Conservation (phyloP, 1,140 invertebrate species). For the Hylaeus volcanicus region DNA sequence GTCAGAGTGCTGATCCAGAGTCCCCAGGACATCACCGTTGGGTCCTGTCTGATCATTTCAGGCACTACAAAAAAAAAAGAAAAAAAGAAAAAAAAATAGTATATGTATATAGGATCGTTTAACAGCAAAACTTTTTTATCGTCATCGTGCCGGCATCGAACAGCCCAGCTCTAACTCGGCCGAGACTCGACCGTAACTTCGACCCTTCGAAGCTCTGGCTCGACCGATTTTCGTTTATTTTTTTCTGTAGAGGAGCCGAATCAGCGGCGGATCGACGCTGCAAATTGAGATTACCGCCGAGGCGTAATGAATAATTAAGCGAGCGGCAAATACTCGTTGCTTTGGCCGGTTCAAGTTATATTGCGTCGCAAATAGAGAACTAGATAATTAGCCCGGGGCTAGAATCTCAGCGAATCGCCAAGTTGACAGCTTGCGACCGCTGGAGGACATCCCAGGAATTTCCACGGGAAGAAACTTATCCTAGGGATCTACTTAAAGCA, state of each 20-base stretch:
- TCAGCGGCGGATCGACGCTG: slow-evolving; percentile 4
- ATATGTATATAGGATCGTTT: too few relatives aligned
- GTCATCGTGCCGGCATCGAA: too few relatives aligned
- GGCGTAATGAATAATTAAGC: slow-evolving; percentile 38
- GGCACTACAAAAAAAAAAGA: slow-evolving; percentile 81
- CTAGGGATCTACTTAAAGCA: background rate
- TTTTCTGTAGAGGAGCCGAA: background rate
- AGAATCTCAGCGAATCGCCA: slow-evolving; percentile 24
- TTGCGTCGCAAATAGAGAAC: slow-evolving; percentile 57
- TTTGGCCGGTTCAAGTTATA: slow-evolving; percentile 35
- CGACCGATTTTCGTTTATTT: background rate
- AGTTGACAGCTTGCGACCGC: slow-evolving; percentile 25
- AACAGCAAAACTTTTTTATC: too few relatives aligned
- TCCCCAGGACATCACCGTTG: slow-evolving; percentile 85
- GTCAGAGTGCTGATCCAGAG: slow-evolving; percentile 87
- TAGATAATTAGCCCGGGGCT: slow-evolving; percentile 49
- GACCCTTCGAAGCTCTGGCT: too few relatives aligned
- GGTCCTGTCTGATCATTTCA: slow-evolving; percentile 83
- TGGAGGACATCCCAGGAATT: slow-evolving; percentile 24
- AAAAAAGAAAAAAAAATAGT: too few relatives aligned
- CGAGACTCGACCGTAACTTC: too few relatives aligned
- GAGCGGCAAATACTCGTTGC: slow-evolving; percentile 29
- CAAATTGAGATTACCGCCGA: slow-evolving; percentile 24
- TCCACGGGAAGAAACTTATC: background rate
- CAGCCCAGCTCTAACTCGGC: too few relatives aligned